Evolutionary conservation across 1,140 invertebrate genomes (phyloP), one percentile per base, ranked within the genome.

Genomic region (Pinna nobilis): DNA sequence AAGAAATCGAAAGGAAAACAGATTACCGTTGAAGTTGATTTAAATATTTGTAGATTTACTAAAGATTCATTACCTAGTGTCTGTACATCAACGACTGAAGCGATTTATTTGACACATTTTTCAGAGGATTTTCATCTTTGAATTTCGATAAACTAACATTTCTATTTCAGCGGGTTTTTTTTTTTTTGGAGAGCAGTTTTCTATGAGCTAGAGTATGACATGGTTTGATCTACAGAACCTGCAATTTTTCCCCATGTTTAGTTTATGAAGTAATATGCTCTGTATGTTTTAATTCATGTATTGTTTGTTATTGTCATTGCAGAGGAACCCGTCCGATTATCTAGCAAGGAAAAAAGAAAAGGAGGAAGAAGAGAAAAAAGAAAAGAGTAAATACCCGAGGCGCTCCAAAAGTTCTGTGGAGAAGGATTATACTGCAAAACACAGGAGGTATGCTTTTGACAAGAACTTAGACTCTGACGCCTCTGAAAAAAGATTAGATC

Each of bases 301-400:
- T 18, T 61, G 41, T 41, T 7, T 59, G 15, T 20, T n/a, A 35
- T 65, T 73, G 28, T 76, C 44, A 70, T 74, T 74, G 9, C 80
- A 86, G 84, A 83, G 77, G 72, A 81, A 83, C 64, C 82, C 79
- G 28, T 83, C 81, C 15, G 84, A 86, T 59, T 86, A 86, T 69
- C 33, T 76, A 37, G 79, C 82, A 13, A 71, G 78, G 23, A 77
- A 81, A 51, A 75, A 76, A 32, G 81, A 78, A 44, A 76, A 77
- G 59, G 81, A 83, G 60, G 79, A 82, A 59, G 81, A 82, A 33
- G 78, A 81, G 50, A 78, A 74, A 66, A 41, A 72, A 37, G 80
- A 82, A 15, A 74, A 76, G 50, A 59, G 57, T 44, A 78, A 79
- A 37, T 73, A 76, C 50, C 70, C 76, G 30, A 35, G 82, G 37